Percentiles rank a stretch among this genome's conserved stretches.
Evolutionary conservation across 2,888 invertebrate genomes (phyloP).

Genomic region (Cyaniris semiargus): DNA sequence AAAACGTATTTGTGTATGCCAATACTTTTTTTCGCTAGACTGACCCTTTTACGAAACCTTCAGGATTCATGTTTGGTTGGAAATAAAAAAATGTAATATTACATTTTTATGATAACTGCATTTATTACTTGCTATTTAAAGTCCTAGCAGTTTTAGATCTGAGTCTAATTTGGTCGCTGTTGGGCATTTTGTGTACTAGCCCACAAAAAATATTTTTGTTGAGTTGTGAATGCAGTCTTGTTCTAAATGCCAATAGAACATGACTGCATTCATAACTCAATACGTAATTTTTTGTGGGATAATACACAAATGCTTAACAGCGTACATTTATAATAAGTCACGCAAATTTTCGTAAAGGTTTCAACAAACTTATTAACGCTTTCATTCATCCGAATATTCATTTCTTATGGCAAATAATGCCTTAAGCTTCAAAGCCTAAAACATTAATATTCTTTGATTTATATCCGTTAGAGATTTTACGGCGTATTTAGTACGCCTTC

Average conservation of each 20-base stretch:
- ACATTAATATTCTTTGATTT: slow-evolving; percentile 47
- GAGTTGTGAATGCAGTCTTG: too few relatives aligned
- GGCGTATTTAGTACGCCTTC: slow-evolving; percentile 41
- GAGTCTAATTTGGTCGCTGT: too few relatives aligned
- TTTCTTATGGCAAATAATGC: slow-evolving; percentile 35
- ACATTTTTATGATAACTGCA: not conserved
- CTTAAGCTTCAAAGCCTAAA: slow-evolving; percentile 32
- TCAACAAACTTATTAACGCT: slow-evolving; percentile 31
- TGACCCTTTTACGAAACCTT: not conserved
- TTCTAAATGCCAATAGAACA: too few relatives aligned
- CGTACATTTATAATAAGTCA: not conserved
- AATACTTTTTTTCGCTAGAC: not conserved
- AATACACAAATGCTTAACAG: too few relatives aligned
- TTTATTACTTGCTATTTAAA: not conserved
- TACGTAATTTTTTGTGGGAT: too few relatives aligned
- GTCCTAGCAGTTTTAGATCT: too few relatives aligned
- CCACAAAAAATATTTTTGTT: too few relatives aligned
- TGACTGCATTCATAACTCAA: too few relatives aligned
- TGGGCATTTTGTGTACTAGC: too few relatives aligned
- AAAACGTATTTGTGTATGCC: slow-evolving; percentile 7
- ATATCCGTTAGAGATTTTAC: slow-evolving; percentile 41
- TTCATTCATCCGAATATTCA: slow-evolving; percentile 37
- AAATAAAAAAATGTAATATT: not conserved
- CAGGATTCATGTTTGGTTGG: not conserved
- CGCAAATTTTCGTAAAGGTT: not conserved